Conservation (phyloP, 1,140 invertebrate species). For the Antheraea pernyi region DNA sequence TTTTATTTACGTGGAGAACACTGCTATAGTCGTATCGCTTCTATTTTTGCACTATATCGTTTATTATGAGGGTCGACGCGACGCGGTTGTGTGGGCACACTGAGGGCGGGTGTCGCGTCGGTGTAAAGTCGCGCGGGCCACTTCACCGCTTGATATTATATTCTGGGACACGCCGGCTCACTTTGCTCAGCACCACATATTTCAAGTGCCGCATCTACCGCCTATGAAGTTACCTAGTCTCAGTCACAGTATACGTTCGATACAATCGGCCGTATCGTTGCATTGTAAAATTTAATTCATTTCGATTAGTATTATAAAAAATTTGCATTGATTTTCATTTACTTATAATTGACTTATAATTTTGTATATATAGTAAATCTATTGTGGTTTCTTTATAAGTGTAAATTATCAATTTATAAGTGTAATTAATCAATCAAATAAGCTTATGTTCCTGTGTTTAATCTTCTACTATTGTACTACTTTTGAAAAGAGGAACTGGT, state of each 20-base stretch:
- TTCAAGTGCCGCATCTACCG: conserved; percentile 70
- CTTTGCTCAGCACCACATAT: conserved; percentile 67
- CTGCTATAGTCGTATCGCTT: conserved; percentile 58
- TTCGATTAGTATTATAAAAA: too few species aligned
- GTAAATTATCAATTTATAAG: neutral
- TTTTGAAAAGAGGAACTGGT: neutral
- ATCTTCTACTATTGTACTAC: too few species aligned
- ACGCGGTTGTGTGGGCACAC: conserved; percentile 28
- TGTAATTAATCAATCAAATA: neutral
- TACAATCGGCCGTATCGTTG: conserved; percentile 64
- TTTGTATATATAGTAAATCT: neutral
- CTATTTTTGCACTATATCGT: conserved; percentile 73
- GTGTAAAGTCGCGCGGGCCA: conserved; percentile 55
- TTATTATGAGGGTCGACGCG: conserved; percentile 56
- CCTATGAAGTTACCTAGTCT: conserved; percentile 75
- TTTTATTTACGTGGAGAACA: conserved; percentile 67
- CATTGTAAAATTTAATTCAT: conserved; percentile 30
- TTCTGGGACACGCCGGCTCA: conserved; percentile 73
- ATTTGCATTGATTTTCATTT: neutral
- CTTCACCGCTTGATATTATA: conserved; percentile 74
- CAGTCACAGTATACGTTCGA: conserved; percentile 59
- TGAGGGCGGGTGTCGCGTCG: conserved; percentile 34
- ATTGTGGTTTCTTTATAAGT: neutral
- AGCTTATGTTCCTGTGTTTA: neutral
- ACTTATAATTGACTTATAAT: too few species aligned